These are phyloP conservation scores for Melanostoma scalare DNA, from an alignment of 2,888 invertebrate genomes.

Conservation along the genomic window DNA sequence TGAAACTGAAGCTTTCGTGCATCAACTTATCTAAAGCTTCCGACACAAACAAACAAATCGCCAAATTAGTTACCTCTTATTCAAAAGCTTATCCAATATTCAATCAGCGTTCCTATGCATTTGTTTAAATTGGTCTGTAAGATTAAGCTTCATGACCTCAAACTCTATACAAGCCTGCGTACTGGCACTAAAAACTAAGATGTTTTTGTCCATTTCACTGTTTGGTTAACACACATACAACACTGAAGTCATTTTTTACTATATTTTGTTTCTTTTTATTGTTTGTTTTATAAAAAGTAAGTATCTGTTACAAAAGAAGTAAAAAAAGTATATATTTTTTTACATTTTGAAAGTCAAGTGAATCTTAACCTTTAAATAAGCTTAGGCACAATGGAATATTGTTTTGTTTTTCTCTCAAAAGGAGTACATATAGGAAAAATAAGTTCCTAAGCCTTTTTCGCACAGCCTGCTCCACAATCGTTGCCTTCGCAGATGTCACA, in stretches of 20 bases:
- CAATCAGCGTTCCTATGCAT: too few relatives aligned
- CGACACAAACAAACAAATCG: too few relatives aligned
- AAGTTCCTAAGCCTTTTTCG: constrained; percentile 68
- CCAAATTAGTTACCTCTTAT: too few relatives aligned
- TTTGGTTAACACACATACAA: not conserved
- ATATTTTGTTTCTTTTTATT: constrained; percentile 21
- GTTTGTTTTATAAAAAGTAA: constrained; percentile 43
- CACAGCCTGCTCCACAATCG: constrained; percentile 81
- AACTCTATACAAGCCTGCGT: too few relatives aligned
- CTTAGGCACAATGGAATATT: constrained; percentile 56
- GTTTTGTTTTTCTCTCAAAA: constrained; percentile 11
- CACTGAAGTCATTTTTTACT: not conserved
- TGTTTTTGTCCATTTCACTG: not conserved
- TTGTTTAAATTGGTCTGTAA: too few relatives aligned
- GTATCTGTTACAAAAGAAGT: constrained; percentile 39
- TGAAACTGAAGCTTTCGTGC: too few relatives aligned
- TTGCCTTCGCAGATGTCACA: constrained; percentile 92
- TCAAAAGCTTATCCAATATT: too few relatives aligned
- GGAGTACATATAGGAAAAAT: not conserved
- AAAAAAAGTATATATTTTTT: constrained; percentile 33
- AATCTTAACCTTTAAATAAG: constrained; percentile 49
- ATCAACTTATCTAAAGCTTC: too few relatives aligned
- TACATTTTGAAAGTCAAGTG: constrained; percentile 16
- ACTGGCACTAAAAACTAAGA: too few relatives aligned
- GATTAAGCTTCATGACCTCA: too few relatives aligned